Conservation (phyloP, 92 coral and sea anemone species). For the Zoanthus sansibaricus region DNA sequence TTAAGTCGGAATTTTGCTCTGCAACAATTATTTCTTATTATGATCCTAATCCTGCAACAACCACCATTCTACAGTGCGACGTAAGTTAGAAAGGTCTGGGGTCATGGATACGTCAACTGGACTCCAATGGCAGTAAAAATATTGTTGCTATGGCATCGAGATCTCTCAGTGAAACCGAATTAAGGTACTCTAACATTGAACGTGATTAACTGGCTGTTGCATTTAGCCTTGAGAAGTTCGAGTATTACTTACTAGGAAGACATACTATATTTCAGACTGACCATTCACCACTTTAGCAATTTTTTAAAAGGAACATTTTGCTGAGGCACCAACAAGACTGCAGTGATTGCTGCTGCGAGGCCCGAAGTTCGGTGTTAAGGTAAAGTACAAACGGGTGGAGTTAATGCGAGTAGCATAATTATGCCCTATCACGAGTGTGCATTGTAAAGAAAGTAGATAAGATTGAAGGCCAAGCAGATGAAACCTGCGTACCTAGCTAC, state of each 20-base stretch:
- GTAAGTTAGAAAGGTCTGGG: not conserved
- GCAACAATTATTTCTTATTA: not conserved
- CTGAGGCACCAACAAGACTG: not conserved
- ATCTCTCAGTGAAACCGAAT: not conserved
- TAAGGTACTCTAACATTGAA: not conserved
- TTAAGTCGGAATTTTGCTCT: not conserved
- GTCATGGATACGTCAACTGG: not conserved
- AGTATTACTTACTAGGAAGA: not conserved
- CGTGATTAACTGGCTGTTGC: not conserved
- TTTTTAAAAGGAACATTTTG: conserved; percentile 7
- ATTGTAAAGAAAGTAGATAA: not conserved
- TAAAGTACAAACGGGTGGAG: conserved; percentile 18
- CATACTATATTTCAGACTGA: conserved; percentile 26
- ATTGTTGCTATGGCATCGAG: not conserved
- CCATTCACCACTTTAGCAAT: conserved; percentile 32
- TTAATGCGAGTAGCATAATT: conserved; percentile 46
- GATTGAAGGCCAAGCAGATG: too few relatives aligned
- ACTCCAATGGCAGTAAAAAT: too few relatives aligned
- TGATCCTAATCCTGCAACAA: not conserved
- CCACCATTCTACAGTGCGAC: not conserved
- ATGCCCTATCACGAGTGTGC: not conserved
- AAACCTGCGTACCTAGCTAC: not conserved
- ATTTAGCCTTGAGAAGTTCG: not conserved
- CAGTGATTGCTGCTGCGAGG: conserved; percentile 16
- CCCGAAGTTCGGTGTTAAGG: conserved; percentile 26